These are phyloP conservation scores for Intellagama lesueurii DNA, from an alignment of 2,797 vertebrate genomes.

Conservation along the genomic window DNA sequence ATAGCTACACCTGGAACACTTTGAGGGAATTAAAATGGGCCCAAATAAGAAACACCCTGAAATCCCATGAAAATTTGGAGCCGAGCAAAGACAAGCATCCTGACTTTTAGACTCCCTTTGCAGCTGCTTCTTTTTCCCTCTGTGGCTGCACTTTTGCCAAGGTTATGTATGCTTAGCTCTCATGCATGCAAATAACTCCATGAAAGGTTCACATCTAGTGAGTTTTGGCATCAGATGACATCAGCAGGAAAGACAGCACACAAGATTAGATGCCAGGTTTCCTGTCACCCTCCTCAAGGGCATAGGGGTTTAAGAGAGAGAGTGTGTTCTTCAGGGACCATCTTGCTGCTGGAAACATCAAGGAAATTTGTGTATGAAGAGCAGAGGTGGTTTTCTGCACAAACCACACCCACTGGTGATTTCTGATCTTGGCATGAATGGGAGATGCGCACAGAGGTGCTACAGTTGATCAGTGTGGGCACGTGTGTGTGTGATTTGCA, in stretches of 20 bases:
- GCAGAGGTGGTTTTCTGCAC: not conserved
- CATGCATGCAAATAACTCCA: slow-evolving; percentile 10
- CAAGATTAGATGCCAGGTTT: not conserved
- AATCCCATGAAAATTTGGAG: slow-evolving; percentile 48
- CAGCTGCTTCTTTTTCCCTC: not conserved
- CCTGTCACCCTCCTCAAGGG: not conserved
- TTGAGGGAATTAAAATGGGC: too few species aligned
- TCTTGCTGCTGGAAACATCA: slow-evolving; percentile 1
- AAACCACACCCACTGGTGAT: slow-evolving; percentile 47
- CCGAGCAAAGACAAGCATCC: slow-evolving; percentile 49
- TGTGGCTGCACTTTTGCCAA: not conserved
- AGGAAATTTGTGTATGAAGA: not conserved
- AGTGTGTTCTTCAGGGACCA: not conserved
- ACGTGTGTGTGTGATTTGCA: slow-evolving; percentile 28
- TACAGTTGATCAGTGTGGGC: slow-evolving; percentile 58
- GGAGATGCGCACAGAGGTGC: slow-evolving; percentile 49
- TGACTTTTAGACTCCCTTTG: slow-evolving; percentile 23
- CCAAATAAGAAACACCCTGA: slow-evolving; percentile 38
- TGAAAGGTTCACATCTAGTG: not conserved
- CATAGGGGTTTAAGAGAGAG: slow-evolving; percentile 52
- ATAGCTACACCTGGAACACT: too few species aligned
- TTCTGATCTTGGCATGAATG: slow-evolving; percentile 22
- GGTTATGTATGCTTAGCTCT: fast-evolving
- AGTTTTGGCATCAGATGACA: slow-evolving; percentile 4
- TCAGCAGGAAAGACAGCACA: not conserved